Evolutionary conservation across 1,140 invertebrate species (phyloP).

Genomic region (Platyura marginata): DNA sequence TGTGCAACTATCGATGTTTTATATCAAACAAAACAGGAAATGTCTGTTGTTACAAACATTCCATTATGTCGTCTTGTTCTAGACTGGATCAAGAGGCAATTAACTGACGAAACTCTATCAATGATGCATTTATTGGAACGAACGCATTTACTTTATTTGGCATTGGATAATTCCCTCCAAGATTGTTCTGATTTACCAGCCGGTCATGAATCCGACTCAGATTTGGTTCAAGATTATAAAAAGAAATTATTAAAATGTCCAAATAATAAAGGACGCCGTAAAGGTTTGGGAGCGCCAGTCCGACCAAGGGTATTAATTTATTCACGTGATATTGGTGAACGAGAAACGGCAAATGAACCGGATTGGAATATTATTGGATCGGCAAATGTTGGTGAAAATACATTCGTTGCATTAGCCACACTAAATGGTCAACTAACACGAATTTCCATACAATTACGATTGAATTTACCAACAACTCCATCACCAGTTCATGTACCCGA

Average conservation of each 20-base stretch:
- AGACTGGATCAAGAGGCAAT: constrained; percentile 42
- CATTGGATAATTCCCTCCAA: constrained; percentile 53
- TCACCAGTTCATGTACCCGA: constrained; percentile 19
- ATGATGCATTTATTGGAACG: constrained; percentile 33
- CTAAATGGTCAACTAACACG: constrained; percentile 39
- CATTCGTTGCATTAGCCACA: constrained; percentile 44
- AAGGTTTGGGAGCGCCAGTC: constrained; percentile 31
- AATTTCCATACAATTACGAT: constrained; percentile 40
- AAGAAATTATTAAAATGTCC: constrained; percentile 36
- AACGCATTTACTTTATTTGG: constrained; percentile 60
- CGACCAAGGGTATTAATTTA: constrained; percentile 37
- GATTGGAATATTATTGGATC: constrained; percentile 48
- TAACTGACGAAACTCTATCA: constrained; percentile 25
- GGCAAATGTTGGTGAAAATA: constrained; percentile 35
- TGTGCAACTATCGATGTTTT: constrained; percentile 45
- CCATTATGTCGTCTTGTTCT: constrained; percentile 45
- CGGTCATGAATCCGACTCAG: constrained; percentile 35
- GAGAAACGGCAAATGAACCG: constrained; percentile 31
- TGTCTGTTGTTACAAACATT: constrained; percentile 33
- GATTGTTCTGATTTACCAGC: constrained; percentile 57
- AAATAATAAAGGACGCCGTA: constrained; percentile 25
- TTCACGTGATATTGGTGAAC: constrained; percentile 36
- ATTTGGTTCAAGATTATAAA: constrained; percentile 67
- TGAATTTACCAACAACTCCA: constrained; percentile 18
- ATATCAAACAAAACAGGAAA: constrained; percentile 41